These are phyloP conservation scores for Scytalopus superciliaris DNA, from an alignment of 2,113 vertebrate species.

Conservation along the genomic window DNA sequence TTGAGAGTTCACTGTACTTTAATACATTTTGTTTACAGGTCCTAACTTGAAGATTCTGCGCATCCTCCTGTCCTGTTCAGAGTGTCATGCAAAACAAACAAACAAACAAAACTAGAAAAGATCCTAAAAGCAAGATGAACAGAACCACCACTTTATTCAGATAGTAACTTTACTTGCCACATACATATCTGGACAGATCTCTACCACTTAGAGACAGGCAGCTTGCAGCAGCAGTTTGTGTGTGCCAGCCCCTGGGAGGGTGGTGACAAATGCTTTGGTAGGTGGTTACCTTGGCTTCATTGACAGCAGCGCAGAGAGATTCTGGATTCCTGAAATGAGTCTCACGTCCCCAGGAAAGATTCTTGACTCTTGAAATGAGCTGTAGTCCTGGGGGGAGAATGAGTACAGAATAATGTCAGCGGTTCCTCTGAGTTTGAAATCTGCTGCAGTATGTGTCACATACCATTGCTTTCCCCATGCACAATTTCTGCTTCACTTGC, in stretches of 20 bases:
- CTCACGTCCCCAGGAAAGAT: neutral
- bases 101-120: neutral
- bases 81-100: neutral
- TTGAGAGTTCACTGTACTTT: neutral
- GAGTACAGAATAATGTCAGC: neutral
- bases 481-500: neutral
- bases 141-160: neutral
- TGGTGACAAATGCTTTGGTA: neutral
- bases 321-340: constrained; percentile 50
- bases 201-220: neutral
- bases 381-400: neutral
- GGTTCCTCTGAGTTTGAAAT: neutral
- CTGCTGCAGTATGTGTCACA: neutral
- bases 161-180: neutral
- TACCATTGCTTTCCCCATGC: neutral
- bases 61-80: neutral
- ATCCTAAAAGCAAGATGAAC: neutral
- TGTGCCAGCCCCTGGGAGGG: neutral
- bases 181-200: neutral
- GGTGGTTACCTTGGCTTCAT: neutral
- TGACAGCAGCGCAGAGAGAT: neutral
- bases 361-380: constrained; percentile 37
- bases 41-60: neutral
- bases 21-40: neutral
- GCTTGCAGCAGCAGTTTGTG: neutral